phyloP scores from a whole-genome alignment of 2,888 invertebrate species.

The Hyppa rectilinea region DNA sequence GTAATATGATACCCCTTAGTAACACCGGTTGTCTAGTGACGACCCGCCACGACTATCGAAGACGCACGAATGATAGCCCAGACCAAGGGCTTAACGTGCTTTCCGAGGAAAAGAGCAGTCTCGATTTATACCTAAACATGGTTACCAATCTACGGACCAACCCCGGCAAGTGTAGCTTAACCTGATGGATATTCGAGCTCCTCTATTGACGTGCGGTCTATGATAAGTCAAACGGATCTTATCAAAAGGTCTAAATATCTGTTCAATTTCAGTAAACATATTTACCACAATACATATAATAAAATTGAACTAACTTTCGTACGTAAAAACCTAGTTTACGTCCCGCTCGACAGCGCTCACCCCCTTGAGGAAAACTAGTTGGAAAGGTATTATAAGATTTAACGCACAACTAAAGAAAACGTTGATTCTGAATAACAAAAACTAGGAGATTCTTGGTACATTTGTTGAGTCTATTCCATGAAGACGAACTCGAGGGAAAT shows the following conservation, averaged over 20 bases:
- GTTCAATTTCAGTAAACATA: neutral
- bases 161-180: too few relatives aligned
- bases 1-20: too few relatives aligned
- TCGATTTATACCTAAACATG: too few relatives aligned
- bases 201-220: neutral
- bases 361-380: constrained; percentile 24
- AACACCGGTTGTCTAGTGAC: too few relatives aligned
- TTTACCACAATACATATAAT: neutral
- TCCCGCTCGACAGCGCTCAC: neutral
- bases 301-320: constrained; percentile 2
- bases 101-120: too few relatives aligned
- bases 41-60: too few relatives aligned
- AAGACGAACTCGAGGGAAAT: constrained; percentile 23
- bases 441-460: constrained; percentile 11
- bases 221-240: neutral
- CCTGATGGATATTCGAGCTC: too few relatives aligned
- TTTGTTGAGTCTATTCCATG: constrained; percentile 19
- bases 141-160: too few relatives aligned
- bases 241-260: neutral
- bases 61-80: too few relatives aligned
- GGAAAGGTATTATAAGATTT: constrained; percentile 44
- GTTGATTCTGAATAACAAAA: constrained; percentile 9
- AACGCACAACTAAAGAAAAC: constrained; percentile 31
- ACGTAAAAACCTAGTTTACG: neutral
- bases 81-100: too few relatives aligned